Base-by-base conservation (phyloP, 2,797 vertebrate species). In the Hydrolagus colliei region DNA sequence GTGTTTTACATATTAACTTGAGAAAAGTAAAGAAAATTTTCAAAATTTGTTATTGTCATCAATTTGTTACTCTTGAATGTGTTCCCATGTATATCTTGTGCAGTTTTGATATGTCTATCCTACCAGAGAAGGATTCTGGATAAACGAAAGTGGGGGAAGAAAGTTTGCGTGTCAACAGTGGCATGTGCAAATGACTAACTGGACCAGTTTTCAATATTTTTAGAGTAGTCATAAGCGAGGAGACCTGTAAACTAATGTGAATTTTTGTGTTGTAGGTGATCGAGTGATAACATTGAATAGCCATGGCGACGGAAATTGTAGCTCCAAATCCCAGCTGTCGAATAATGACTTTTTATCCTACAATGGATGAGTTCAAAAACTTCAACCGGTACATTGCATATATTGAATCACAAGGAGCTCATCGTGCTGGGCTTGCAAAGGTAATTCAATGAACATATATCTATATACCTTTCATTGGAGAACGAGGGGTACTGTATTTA, bases 391-490 rank as follows among this genome's bases (percentile, higher is more conserved):
- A 98, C 88, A 92, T 99, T 20, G 96, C 95, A 63, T 97, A 96
- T 85, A 97, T 98, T 91, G 97, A 99, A 91, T 96, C 96, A 35
- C 96, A 96, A 91, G 97, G 97, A 86, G 97, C 97, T 9, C 97
- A 98, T 89, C 94, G 93, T 86, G 96, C 97, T 86, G 97, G 97
- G 9, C 94, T 98, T 88, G 97, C 96, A 79, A 98, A 97, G 94
- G 97, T 96, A 89, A 92, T 61, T 61, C 6, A 18, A 62, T 22
- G n/a, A 59, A 27, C 63, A 14, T 79, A 8, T 35, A 63, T 79
- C 5, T 79, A 7, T 73, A 27, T 79, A 27, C 20, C 11, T 65
- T 79, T 65, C 35, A 27, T 0, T 12, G 22, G n/a, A 1, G 13
- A 65, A 79, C 27, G 62, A 16, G 22, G 32, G 32, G 0, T 74